phyloP scores from a whole-genome alignment of 2,797 vertebrate species.

The Anguilla marmorata region DNA sequence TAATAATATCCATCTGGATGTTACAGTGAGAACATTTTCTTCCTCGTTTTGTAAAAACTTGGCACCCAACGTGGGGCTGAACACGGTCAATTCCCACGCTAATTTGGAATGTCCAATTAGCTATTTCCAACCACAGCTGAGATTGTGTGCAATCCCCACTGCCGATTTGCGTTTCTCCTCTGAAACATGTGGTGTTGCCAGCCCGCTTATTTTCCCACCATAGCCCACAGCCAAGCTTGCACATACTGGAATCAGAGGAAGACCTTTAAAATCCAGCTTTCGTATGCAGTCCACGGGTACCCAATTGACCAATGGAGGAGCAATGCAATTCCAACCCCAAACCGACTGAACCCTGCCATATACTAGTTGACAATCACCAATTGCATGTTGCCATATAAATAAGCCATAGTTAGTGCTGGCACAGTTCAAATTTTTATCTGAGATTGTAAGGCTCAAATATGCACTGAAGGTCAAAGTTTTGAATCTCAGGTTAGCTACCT shows the following conservation, averaged over 20 bases:
- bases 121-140: too few relatives aligned
- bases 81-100: not conserved
- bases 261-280: too few relatives aligned
- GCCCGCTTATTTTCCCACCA: too few relatives aligned
- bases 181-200: too few relatives aligned
- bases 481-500: constrained; percentile 22
- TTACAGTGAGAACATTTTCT: constrained; percentile 36
- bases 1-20: constrained; percentile 43
- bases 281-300: too few relatives aligned
- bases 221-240: too few relatives aligned
- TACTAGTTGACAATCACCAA: not conserved
- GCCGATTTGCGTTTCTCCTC: too few relatives aligned
- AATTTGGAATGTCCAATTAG: too few relatives aligned
- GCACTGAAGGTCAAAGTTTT: not conserved
- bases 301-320: not conserved
- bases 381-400: not conserved
- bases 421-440: not conserved
- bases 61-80: not conserved
- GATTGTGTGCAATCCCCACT: too few relatives aligned
- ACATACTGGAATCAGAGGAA: too few relatives aligned
- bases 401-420: not conserved
- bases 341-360: not conserved
- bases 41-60: constrained; percentile 18
- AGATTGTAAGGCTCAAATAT: not conserved
- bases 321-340: not conserved